Conservation (phyloP, 2,113 vertebrate species). For the Pomatorhinus ruficollis region DNA sequence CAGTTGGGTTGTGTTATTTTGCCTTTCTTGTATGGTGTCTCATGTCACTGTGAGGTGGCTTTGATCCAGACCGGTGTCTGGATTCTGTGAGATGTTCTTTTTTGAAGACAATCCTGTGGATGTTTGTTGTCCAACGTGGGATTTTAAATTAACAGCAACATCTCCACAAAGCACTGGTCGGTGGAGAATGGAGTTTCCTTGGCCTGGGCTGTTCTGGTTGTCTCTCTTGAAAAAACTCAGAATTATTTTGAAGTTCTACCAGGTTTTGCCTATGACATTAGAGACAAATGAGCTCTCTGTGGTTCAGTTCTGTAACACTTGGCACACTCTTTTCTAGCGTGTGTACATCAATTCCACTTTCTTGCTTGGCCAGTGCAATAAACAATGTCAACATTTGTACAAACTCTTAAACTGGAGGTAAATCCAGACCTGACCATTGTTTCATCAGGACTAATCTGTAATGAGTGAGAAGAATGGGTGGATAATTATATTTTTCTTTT, state of each 20-base stretch:
- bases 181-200: not conserved
- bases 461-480: not conserved
- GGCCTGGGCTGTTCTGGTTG: not conserved
- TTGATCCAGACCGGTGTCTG: not conserved
- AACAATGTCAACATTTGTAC: not conserved
- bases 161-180: not conserved
- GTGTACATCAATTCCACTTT: not conserved
- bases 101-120: not conserved
- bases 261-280: not conserved
- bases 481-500: not conserved
- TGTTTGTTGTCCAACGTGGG: accelerated
- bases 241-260: not conserved
- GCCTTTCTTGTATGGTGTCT: not conserved
- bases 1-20: not conserved
- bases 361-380: not conserved
- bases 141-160: not conserved
- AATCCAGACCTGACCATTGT: not conserved
- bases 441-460: not conserved
- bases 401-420: not conserved
- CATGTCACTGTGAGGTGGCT: not conserved
- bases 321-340: not conserved
- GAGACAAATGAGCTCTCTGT: not conserved
- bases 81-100: not conserved
- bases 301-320: not conserved
- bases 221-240: not conserved